Evolutionary conservation across 2,113 vertebrate species (phyloP).

Genomic region (Pseudorasbora parva): DNA sequence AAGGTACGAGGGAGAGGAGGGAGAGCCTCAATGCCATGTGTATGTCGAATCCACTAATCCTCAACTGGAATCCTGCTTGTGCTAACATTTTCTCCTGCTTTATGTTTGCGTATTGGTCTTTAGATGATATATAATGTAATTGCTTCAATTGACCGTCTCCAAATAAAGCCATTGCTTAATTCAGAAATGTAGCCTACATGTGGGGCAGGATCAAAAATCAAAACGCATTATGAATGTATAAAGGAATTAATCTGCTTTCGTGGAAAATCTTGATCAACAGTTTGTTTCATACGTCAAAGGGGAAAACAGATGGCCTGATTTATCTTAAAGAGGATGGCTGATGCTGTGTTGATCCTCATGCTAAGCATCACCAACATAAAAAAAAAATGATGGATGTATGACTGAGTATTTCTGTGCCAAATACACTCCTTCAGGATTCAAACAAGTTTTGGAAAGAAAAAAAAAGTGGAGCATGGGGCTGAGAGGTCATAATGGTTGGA

Average conservation of each 20-base stretch:
- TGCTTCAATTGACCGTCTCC: background rate
- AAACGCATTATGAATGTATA: background rate
- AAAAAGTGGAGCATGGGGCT: too few relatives aligned
- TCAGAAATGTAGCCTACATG: background rate
- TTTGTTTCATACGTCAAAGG: constrained; percentile 6
- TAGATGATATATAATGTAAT: background rate
- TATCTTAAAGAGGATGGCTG: too few relatives aligned
- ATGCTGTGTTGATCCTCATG: too few relatives aligned
- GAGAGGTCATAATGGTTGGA: too few relatives aligned
- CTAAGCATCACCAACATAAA: too few relatives aligned
- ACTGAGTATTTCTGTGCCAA: too few relatives aligned
- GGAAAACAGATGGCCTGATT: too few relatives aligned
- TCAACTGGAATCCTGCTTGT: background rate
- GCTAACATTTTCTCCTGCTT: background rate
- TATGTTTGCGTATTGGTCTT: background rate
- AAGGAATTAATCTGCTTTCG: constrained; percentile 1
- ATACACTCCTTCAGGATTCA: too few relatives aligned
- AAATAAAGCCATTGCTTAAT: background rate
- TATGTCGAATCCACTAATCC: constrained; percentile 26
- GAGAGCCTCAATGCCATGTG: constrained; percentile 22
- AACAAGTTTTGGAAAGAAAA: too few relatives aligned
- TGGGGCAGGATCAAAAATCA: background rate
- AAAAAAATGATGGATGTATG: too few relatives aligned
- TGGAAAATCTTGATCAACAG: constrained; percentile 21
- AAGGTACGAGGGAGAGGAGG: constrained; percentile 15